Conservation (phyloP, 2,797 vertebrate species). For the Liasis olivaceus region DNA sequence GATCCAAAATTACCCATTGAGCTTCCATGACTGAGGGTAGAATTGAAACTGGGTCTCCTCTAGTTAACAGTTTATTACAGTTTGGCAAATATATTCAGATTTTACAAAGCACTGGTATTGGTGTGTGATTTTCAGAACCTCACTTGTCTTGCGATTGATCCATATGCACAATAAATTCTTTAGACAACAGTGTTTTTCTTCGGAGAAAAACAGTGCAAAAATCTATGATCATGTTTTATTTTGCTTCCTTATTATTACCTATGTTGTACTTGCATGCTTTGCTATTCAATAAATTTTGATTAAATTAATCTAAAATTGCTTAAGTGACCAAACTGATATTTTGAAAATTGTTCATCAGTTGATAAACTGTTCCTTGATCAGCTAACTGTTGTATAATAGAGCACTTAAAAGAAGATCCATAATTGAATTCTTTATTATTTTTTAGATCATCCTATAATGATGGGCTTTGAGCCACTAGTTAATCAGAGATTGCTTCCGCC, state of each 20-base stretch:
- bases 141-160: background rate
- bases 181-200: background rate
- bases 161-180: background rate
- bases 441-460: constrained; percentile 98
- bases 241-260: background rate
- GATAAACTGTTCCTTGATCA: background rate
- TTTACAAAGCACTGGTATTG: background rate
- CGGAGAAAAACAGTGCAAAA: background rate
- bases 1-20: too few relatives aligned
- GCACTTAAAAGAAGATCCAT: background rate
- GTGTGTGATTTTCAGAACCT: background rate
- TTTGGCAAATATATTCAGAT: background rate
- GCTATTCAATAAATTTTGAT: background rate
- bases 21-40: too few relatives aligned
- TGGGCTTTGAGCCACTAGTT: constrained; percentile 98
- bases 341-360: background rate
- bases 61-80: background rate
- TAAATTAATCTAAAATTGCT: background rate
- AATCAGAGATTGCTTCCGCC: constrained; percentile 97
- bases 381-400: background rate
- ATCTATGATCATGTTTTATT: background rate
- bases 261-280: background rate
- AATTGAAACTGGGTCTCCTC: background rate
- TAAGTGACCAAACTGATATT: background rate
- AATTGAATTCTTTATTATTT: background rate